Conservation (phyloP, 2,797 vertebrate genomes). For the Eremophila alpestris region DNA sequence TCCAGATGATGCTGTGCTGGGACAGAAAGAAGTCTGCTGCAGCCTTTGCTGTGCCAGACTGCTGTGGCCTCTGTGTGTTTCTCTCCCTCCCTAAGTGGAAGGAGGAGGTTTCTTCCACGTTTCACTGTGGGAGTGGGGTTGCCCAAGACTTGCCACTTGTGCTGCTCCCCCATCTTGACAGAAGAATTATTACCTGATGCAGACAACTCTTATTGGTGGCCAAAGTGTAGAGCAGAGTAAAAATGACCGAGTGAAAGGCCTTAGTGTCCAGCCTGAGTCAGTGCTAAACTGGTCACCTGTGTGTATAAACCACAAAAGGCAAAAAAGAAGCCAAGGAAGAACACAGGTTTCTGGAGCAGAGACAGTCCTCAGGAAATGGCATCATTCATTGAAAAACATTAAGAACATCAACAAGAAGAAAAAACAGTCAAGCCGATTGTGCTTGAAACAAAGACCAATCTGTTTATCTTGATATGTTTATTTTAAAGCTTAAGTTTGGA, state of each 20-base stretch:
- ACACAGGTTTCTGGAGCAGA: background rate
- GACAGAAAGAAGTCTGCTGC: background rate
- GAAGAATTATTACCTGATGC: background rate
- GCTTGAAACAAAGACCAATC: background rate
- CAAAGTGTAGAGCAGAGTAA: background rate
- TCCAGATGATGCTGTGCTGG: background rate
- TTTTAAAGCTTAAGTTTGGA: slow-evolving; percentile 23
- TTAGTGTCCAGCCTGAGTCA: background rate
- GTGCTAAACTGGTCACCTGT: background rate
- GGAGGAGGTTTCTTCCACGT: background rate
- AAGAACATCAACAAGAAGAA: background rate
- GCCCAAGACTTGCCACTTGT: background rate
- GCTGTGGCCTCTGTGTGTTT: background rate
- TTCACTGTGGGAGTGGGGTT: background rate
- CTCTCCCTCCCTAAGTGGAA: background rate
- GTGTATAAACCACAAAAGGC: background rate
- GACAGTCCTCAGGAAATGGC: background rate
- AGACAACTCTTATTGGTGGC: accelerated
- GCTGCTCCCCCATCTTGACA: background rate
- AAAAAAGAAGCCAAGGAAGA: background rate
- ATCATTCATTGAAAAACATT: background rate
- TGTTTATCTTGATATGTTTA: slow-evolving; percentile 27
- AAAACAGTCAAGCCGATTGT: background rate
- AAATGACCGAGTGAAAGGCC: background rate
- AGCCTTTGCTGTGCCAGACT: accelerated